Percentiles rank a stretch among this genome's conserved stretches.
Evolutionary conservation across 2,797 vertebrate genomes (phyloP).

Genomic region (Tapirus indicus): DNA sequence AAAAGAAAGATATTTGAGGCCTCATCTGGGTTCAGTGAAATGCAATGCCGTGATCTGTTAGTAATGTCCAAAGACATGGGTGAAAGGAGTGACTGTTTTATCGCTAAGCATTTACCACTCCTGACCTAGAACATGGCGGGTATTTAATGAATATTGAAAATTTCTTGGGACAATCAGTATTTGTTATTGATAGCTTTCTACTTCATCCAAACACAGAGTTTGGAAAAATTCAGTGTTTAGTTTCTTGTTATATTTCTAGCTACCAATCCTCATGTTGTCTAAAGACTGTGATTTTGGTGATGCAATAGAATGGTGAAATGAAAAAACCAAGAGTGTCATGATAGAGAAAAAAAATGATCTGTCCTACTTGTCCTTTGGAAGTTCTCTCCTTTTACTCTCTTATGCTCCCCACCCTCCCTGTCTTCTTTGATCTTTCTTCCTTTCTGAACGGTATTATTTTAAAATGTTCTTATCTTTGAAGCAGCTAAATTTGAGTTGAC

Average conservation of each 20-base stretch:
- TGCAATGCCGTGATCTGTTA: not conserved
- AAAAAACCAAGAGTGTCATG: not conserved
- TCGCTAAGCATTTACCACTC: not conserved
- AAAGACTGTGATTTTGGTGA: constrained; percentile 1
- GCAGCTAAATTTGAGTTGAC: constrained; percentile 58
- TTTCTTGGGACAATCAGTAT: not conserved
- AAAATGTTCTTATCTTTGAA: constrained; percentile 39
- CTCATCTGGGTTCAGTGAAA: not conserved
- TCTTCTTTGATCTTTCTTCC: not conserved
- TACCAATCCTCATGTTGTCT: not conserved
- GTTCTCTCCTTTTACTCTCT: not conserved
- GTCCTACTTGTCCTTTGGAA: not conserved
- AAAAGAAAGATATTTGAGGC: not conserved
- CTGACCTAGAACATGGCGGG: not conserved
- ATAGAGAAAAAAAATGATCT: not conserved
- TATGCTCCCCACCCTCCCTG: accelerated
- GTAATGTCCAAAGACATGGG: not conserved
- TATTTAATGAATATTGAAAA: constrained; percentile 44
- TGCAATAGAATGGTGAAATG: not conserved
- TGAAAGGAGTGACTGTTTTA: not conserved
- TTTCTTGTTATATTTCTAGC: not conserved
- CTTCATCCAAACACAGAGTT: not conserved
- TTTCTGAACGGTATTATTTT: constrained; percentile 52
- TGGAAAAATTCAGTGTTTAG: not conserved
- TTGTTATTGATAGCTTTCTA: constrained; percentile 27